phyloP scores from a whole-genome alignment of 2,888 invertebrate genomes.

The Drosophila melanosoma region DNA sequence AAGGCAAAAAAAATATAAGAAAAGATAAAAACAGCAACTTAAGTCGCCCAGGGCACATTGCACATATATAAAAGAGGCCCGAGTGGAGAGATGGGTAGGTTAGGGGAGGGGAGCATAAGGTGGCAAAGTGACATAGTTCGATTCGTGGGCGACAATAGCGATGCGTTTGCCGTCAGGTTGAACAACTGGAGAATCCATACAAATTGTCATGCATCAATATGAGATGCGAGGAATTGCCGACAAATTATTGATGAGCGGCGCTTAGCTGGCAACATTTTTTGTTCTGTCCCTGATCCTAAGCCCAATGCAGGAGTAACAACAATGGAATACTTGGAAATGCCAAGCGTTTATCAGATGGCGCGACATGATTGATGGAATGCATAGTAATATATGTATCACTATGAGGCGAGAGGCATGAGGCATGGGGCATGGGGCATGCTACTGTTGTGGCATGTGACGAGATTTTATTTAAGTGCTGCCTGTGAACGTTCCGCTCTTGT shows the following conservation, averaged over 20 bases:
- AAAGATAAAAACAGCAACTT: slow-evolving; percentile 1
- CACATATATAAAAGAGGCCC: background rate
- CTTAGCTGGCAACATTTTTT: slow-evolving; percentile 37
- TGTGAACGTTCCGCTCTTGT: slow-evolving; percentile 60
- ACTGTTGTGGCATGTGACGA: slow-evolving; percentile 3
- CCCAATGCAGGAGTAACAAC: background rate
- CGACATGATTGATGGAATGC: slow-evolving; percentile 30
- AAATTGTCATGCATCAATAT: slow-evolving; percentile 72
- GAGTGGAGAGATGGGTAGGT: background rate
- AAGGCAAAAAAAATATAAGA: slow-evolving; percentile 8
- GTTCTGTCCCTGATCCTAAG: slow-evolving; percentile 14
- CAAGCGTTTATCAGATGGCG: slow-evolving; percentile 53
- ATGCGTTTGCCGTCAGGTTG: slow-evolving; percentile 35
- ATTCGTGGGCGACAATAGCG: slow-evolving; percentile 6
- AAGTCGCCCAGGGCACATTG: background rate
- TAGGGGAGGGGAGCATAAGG: background rate
- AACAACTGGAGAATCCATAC: slow-evolving; percentile 60
- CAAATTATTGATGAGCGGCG: slow-evolving; percentile 69
- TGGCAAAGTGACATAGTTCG: slow-evolving; percentile 11
- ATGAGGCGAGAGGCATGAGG: background rate
- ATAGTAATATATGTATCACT: slow-evolving; percentile 39
- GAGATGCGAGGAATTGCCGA: slow-evolving; percentile 59
- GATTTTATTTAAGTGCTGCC: slow-evolving; percentile 20
- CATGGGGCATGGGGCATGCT: background rate
- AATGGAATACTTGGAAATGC: slow-evolving; percentile 11